Base-by-base conservation (phyloP, 2,113 vertebrate genomes). In the human region DNA sequence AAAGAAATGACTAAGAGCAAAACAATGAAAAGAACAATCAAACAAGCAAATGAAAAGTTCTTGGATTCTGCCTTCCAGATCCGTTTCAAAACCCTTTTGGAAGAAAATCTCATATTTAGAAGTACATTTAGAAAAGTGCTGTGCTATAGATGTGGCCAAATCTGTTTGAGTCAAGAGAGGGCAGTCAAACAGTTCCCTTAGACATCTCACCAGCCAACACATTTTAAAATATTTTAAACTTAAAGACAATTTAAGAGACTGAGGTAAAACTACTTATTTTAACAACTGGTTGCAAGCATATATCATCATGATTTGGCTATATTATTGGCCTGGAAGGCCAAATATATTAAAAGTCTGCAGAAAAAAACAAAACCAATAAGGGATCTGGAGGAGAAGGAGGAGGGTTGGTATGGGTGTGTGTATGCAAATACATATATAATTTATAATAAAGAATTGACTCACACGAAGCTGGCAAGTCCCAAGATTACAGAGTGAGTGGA, bases 41-140 rank as follows among this genome's bases (percentile, higher is more conserved):
- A 75, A 96, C n/a, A 85, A 97, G 82, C 85, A 95, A 95, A 82
- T 93, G 86, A 97, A 90, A 97, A 91, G 93, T 38, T 73, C 32
- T 88, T 85, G 73, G 61, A 87, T 92, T 80, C 40, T 95, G 52
- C 81, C 81, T 96, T 95, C 85, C 81, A 91, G 85, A 94, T 94
- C 89, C 86, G 48, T 81, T 97, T 89, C 81, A 95, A 89, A 94
- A 80, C 61, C 73, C 17, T 90, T 68, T 76, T 79, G 85, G 73
- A 89, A 88, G 50, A 79, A 59, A 93, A 23, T 75, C 32, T 80
- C 66, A 50, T 50, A 81, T 92, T 94, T 84, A 90, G 68, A 94
- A 75, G 40, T 23, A 13, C 13, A 35, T 85, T 97, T 79, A 87
- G 61, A 82, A 70, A 95, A 96, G 17, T 68, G 35, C 40, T 73